A percentile compares a stretch with the other conserved stretches of the same genome.
These are phyloP conservation scores for Carposina sasakii DNA, from an alignment of 1,140 invertebrate genomes.

Conservation along the genomic window DNA sequence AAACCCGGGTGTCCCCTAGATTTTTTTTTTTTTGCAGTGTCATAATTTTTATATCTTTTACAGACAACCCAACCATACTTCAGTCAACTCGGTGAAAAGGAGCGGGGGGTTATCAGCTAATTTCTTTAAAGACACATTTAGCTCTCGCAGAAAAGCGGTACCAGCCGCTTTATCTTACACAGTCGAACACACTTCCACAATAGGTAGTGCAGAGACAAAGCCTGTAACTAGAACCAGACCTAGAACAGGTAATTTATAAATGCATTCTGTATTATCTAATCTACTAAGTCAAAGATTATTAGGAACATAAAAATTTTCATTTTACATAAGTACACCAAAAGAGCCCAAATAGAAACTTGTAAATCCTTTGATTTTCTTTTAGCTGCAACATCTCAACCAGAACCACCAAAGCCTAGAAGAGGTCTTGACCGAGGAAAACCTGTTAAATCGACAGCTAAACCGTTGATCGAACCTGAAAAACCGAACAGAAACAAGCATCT, in stretches of 20 bases:
- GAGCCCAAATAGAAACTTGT: too few species aligned
- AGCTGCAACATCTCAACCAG: constrained; percentile 26
- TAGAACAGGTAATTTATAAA: constrained; percentile 55
- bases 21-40: constrained; percentile 15
- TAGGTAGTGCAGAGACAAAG: constrained; percentile 67
- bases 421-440: constrained; percentile 23
- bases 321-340: too few species aligned
- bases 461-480: constrained; percentile 33
- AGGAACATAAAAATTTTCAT: too few species aligned
- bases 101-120: constrained; percentile 46
- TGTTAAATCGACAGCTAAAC: constrained; percentile 29
- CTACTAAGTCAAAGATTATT: too few species aligned
- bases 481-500: constrained; percentile 35
- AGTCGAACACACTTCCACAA: constrained; percentile 55
- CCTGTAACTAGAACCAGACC: constrained; percentile 63
- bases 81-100: constrained; percentile 23
- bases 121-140: constrained; percentile 64
- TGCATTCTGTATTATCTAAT: background rate
- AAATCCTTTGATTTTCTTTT: constrained; percentile 16
- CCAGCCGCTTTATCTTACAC: constrained; percentile 35
- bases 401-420: constrained; percentile 33
- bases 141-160: constrained; percentile 61
- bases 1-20: constrained; percentile 90
- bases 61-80: constrained; percentile 34
- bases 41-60: constrained; percentile 29